Evolutionary conservation across 2,113 vertebrate genomes (phyloP), one percentile per base, ranked within the genome.

Genomic region (Halichoeres trimaculatus): DNA sequence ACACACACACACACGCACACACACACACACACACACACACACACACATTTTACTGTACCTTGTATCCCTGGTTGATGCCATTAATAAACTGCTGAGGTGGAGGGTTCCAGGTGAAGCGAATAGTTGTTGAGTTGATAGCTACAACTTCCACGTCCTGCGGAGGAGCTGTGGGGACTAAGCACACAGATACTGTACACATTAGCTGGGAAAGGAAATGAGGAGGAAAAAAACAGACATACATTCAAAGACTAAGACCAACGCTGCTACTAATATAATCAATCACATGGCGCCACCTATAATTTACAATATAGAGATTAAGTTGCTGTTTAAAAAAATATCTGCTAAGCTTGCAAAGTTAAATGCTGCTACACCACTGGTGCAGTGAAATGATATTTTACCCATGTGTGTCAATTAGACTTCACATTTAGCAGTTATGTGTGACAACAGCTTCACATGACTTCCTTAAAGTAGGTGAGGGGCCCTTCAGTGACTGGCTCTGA

Each of bases 21-120:
- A 30, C 12, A 17, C 53, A 9, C 51, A 30, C 63, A 10, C 8
- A 62, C n/a, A 22, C 11, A 30, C 6, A 53, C 22, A 30, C 23
- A 8, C 24, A 30, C 4, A 17, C 12, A 17, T 34, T 30, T 84
- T 93, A 97, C 17, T 19, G 17, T 45, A 45, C 98, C 96, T 98
- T 99, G 89, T 99, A 99, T 1, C 98, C 98, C 85, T 99, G 98
- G 93, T 98, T 99, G 87, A 99, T 98, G 55, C 97, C 97, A 0
- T 99, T 98, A 86, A 99, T 96, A 80, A 99, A 99, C 82, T 99
- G 97, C 72, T 98, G 97, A 2, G 96, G 96, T 0, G 98, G 97
- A 4, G 97, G 96, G 76, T 92, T 97, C 97, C 97, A 99, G 2
- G 94, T 91, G 92, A 97, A 96, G 56, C 91, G 95, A 69, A 99